Conservation (phyloP, 2,888 invertebrate genomes). For the Strigamia crassipes region DNA sequence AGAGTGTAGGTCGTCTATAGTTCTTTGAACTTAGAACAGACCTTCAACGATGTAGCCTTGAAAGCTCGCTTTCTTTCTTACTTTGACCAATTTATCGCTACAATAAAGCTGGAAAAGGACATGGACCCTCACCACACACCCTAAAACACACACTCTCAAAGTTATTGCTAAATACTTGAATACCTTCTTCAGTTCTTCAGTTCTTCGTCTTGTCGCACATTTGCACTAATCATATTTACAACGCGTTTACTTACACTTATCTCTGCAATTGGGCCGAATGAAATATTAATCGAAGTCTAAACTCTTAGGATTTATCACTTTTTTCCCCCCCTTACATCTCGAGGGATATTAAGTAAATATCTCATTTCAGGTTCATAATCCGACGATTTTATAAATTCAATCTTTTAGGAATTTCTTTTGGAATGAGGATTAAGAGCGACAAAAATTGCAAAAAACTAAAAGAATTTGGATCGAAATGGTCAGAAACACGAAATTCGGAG, state of each 20-base stretch:
- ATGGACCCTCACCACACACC: conserved; percentile 19
- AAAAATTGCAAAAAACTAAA: too few species aligned
- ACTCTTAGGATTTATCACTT: not conserved
- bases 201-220: not conserved
- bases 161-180: not conserved
- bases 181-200: too few species aligned
- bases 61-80: conserved; percentile 27
- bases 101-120: conserved; percentile 24
- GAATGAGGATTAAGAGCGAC: too few species aligned
- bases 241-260: not conserved
- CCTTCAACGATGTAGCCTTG: conserved; percentile 1
- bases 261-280: not conserved
- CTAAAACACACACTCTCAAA: not conserved
- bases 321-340: not conserved
- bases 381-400: too few species aligned
- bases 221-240: not conserved
- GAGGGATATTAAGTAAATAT: too few species aligned
- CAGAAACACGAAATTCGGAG: too few species aligned
- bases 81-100: conserved; percentile 32
- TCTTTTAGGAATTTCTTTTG: too few species aligned
- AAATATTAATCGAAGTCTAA: not conserved
- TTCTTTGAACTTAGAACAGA: conserved; percentile 8
- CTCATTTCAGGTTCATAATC: too few species aligned
- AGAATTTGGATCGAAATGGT: too few species aligned
- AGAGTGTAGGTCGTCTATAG: conserved; percentile 14